Conservation (phyloP, 1,140 invertebrate species). For the Sycophila sp. region DNA sequence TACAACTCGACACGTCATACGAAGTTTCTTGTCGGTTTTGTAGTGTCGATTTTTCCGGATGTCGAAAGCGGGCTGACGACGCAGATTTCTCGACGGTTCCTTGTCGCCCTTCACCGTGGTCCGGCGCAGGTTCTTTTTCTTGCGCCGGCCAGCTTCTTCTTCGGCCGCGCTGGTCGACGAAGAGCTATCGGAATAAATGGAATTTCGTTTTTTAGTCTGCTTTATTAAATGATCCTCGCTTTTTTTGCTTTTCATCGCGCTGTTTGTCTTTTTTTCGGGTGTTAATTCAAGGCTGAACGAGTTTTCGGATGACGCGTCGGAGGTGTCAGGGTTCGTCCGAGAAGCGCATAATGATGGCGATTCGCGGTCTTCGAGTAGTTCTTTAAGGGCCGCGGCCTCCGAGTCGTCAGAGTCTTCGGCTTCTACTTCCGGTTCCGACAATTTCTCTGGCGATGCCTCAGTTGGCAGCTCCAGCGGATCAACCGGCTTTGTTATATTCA, state of each 20-base stretch:
- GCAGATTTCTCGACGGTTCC: slow-evolving; percentile 19
- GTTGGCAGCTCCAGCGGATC: too few species aligned
- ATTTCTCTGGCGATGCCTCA: neutral
- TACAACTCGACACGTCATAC: slow-evolving; percentile 40
- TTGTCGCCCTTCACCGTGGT: neutral
- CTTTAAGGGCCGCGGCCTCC: neutral
- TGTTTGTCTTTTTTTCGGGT: slow-evolving; percentile 17
- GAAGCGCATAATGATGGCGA: too few species aligned
- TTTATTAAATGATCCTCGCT: slow-evolving; percentile 24
- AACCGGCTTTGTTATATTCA: too few species aligned
- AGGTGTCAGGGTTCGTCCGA: too few species aligned
- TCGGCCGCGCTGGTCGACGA: slow-evolving; percentile 9
- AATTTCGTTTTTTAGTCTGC: slow-evolving; percentile 32
- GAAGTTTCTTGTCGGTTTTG: slow-evolving; percentile 47
- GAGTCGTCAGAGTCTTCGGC: neutral
- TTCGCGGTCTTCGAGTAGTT: neutral
- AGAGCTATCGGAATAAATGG: slow-evolving; percentile 36
- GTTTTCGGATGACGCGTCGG: too few species aligned
- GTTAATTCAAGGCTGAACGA: too few species aligned
- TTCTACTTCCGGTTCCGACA: neutral
- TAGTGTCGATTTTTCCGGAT: slow-evolving; percentile 39
- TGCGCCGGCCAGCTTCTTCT: neutral
- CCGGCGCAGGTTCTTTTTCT: slow-evolving; percentile 1
- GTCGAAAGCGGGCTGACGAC: slow-evolving; percentile 21
- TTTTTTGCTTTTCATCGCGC: slow-evolving; percentile 1